Percentiles rank a stretch among this genome's conserved stretches.
Evolutionary conservation across 2,113 vertebrate species (phyloP).

Genomic region (Phocoena phocoena): DNA sequence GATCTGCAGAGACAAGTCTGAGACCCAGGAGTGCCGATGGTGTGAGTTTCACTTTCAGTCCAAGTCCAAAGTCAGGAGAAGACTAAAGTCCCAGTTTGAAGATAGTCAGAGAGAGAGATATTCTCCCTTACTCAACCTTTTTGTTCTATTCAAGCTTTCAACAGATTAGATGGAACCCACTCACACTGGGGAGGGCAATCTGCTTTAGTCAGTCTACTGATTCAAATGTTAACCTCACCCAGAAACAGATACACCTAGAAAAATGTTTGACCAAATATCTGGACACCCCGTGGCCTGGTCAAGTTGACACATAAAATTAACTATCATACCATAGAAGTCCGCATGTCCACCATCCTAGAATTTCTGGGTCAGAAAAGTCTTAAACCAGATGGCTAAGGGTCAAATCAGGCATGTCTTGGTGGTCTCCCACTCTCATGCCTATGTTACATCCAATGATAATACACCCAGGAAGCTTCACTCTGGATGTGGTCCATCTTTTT

Average conservation of each 20-base stretch:
- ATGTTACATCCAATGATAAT: neutral
- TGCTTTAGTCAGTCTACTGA: neutral
- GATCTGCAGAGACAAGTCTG: neutral
- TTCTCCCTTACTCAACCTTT: neutral
- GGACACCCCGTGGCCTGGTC: neutral
- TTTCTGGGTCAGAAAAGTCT: neutral
- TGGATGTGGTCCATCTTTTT: neutral
- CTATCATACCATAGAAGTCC: neutral
- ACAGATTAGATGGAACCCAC: neutral
- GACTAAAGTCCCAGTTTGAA: neutral
- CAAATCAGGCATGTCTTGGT: neutral
- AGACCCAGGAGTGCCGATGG: neutral
- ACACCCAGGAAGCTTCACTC: neutral
- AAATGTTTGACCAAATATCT: neutral
- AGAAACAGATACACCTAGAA: neutral
- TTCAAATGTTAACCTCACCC: neutral
- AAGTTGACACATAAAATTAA: neutral
- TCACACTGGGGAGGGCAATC: neutral
- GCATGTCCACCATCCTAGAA: neutral
- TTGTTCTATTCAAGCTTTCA: neutral
- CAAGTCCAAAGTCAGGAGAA: neutral
- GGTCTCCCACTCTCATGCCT: fast-evolving
- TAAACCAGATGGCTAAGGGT: neutral
- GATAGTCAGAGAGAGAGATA: neutral
- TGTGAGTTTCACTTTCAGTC: neutral